Conservation (phyloP, 2,113 vertebrate species). For the Actinemys pallida region DNA sequence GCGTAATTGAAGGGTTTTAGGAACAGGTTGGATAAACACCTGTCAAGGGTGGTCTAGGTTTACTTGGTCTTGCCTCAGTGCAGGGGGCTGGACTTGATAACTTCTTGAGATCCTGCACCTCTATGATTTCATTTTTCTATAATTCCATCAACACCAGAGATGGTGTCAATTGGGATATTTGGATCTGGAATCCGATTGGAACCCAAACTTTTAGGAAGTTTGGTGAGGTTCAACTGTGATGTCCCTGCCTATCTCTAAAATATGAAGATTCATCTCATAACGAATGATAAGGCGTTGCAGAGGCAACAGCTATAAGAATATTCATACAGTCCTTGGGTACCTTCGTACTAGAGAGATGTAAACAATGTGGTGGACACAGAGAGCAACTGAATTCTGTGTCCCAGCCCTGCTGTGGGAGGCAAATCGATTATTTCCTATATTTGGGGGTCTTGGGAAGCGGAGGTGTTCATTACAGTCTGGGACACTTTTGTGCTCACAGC, state of each 20-base stretch:
- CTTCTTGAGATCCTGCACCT: neutral
- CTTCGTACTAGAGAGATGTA: neutral
- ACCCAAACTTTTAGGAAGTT: neutral
- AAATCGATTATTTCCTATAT: accelerated
- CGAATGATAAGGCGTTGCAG: neutral
- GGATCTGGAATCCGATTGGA: neutral
- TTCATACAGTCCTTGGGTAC: accelerated
- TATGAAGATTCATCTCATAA: neutral
- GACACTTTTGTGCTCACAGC: accelerated
- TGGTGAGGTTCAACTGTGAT: neutral
- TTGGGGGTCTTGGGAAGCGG: neutral
- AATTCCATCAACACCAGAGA: neutral
- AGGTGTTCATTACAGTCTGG: neutral
- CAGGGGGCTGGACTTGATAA: neutral
- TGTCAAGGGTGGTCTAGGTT: neutral
- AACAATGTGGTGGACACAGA: neutral
- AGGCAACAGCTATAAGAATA: neutral
- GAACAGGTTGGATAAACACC: neutral
- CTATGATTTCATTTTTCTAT: neutral
- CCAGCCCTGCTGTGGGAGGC: accelerated
- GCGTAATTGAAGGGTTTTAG: neutral
- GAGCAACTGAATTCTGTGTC: neutral
- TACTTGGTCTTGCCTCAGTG: neutral
- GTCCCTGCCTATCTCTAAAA: neutral
- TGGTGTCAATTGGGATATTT: neutral